A percentile compares a stretch with the other conserved stretches of the same genome.
These are phyloP conservation scores for Nasalis larvatus DNA, from an alignment of 2,113 vertebrate genomes.

Conservation along the genomic window DNA sequence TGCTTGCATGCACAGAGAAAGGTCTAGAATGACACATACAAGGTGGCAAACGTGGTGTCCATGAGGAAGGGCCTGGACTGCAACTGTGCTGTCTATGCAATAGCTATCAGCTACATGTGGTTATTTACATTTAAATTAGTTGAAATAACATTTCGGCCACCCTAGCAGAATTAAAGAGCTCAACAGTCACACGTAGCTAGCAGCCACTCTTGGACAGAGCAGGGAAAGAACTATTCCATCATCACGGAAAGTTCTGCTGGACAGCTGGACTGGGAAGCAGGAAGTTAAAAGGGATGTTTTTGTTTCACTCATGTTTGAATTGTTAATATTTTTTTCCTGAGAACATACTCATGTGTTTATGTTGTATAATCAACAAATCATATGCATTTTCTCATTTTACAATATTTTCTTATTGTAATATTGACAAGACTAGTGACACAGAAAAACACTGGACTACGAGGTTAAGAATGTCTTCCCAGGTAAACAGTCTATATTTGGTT, in stretches of 20 bases:
- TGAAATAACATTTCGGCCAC: neutral
- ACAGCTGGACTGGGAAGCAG: neutral
- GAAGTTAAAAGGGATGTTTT: neutral
- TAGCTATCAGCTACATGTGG: neutral
- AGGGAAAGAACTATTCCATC: neutral
- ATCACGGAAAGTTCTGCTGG: neutral
- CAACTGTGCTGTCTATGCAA: neutral
- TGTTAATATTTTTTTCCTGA: neutral
- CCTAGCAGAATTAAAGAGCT: neutral
- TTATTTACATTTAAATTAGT: neutral
- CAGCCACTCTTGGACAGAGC: neutral
- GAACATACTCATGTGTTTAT: neutral
- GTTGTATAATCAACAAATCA: neutral
- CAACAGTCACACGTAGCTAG: neutral
- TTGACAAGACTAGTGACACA: neutral
- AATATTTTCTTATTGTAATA: neutral
- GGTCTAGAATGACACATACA: neutral
- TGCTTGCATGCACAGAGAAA: neutral
- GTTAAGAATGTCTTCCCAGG: neutral
- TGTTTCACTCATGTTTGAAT: neutral
- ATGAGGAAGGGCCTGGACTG: neutral
- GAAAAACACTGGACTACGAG: neutral
- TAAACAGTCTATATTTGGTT: neutral
- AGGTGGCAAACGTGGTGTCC: fast-evolving
- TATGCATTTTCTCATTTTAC: neutral